Evolutionary conservation across 2,797 vertebrate genomes (phyloP).

Genomic region (Lepus townsendii): DNA sequence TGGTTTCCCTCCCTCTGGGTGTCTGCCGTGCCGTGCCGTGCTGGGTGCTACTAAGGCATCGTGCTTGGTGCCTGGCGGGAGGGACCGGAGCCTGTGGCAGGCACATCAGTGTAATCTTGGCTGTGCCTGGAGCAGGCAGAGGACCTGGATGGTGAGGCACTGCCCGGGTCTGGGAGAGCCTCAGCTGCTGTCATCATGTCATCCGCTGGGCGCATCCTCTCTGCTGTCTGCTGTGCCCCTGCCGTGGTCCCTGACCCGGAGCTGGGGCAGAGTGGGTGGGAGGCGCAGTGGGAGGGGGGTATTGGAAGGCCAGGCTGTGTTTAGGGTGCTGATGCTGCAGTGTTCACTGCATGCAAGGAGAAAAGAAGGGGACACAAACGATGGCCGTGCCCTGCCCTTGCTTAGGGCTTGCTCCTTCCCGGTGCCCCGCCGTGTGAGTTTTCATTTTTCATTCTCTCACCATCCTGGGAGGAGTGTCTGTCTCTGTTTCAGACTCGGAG

Average conservation of each 20-base stretch:
- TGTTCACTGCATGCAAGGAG: background rate
- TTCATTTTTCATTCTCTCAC: background rate
- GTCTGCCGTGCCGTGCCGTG: background rate
- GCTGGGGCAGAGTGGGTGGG: background rate
- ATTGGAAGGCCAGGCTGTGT: background rate
- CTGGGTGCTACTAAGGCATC: slow-evolving; percentile 25
- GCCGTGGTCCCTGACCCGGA: background rate
- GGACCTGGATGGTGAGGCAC: slow-evolving; percentile 51
- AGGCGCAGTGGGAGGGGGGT: background rate
- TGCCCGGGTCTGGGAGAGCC: slow-evolving; percentile 31
- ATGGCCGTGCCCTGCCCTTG: too few relatives aligned
- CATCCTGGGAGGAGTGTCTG: background rate
- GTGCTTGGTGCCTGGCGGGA: slow-evolving; percentile 67
- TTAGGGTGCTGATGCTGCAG: too few relatives aligned
- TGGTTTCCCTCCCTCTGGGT: slow-evolving; percentile 61
- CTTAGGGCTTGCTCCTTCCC: background rate
- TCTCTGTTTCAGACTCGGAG: slow-evolving; percentile 7
- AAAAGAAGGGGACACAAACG: background rate
- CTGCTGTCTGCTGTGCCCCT: background rate
- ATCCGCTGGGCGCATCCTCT: background rate
- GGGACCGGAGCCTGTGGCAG: slow-evolving; percentile 65
- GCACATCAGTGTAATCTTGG: slow-evolving; percentile 66
- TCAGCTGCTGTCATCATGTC: background rate
- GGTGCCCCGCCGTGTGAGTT: background rate
- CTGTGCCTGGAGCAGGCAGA: slow-evolving; percentile 68